Base-by-base conservation (phyloP, 1,140 invertebrate species). In the Diachasmimorpha longicaudata region DNA sequence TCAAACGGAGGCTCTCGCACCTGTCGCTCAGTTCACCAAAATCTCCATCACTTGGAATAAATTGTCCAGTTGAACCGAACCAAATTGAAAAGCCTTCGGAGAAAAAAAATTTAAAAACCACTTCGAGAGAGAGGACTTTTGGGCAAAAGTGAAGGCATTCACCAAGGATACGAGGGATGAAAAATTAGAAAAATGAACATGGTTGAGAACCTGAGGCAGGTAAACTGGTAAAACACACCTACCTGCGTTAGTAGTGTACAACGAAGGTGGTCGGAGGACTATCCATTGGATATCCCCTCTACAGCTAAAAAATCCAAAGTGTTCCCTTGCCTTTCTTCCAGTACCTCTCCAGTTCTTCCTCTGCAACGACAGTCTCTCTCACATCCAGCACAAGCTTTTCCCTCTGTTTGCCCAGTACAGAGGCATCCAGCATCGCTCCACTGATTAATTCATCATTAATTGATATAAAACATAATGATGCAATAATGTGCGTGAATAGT, bases 171-270 rank as follows among this genome's bases (percentile, higher is more conserved):
- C 6, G 31, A 31, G 31, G 6, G 31, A 31, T 31, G 2, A 31
- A 31, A 6, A 31, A 31, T 31, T 31, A n/a, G 4, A 14, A 44
- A 42, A 42, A 39, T 19, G 21, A 16, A 1, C 46, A 36, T 46
- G 67, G 83, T 87, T 87, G 86, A 87, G 86, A 84, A 85, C 85
- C 86, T 52, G 78, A 78, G 79, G 70, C 71, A 66, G 74, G 69
- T 70, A 71, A 63, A 63, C n/a, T 80, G 81, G 82, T 86, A 85
- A 85, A 85, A 83, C 84, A 80, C 82, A 83, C 58, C 58, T 63
- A 63, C 58, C 58, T 63, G 58, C 58, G 21, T 63, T 63, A 25
- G 58, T 25, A 25, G 58, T 63, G 85, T 44, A 83, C 83, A 86
- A 85, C 83, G 85, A 86, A 86, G 84, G 83, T 87, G 72, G 83